Base-by-base conservation (phyloP, 2,113 vertebrate genomes). In the Sarotherodon lohbergeri region DNA sequence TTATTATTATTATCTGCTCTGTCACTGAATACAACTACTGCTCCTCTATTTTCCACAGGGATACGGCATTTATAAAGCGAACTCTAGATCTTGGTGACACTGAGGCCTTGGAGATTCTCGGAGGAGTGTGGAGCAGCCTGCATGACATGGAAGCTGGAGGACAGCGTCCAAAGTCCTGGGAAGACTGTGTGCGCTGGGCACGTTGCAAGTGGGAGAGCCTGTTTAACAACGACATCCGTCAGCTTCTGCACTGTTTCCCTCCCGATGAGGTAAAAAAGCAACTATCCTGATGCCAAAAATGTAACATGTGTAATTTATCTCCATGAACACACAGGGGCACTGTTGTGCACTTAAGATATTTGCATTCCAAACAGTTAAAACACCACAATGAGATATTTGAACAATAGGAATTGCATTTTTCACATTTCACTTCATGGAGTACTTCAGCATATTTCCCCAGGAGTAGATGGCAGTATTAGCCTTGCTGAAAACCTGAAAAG, bases 141-240 rank as follows among this genome's bases (percentile, higher is more conserved):
- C 41, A 1, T 81, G 85, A 52, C 85, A 55, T 3, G 56, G 93
- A 66, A 41, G 83, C 95, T 83, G 85, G 9, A 83, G 90, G 94
- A 32, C 90, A 96, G 32, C 85, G 89, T 84, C 97, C 97, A 0
- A 24, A 0, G 3, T 82, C 66, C 94, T 97, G 96, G 97, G 56
- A 1, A 4, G 96, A 97, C 93, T 98, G 97, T 0, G 95, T 98
- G 85, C 5, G 1, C 59, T 98, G 97, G 97, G 97, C 97, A 5
- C 93, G 90, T 1, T 57, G 9, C 89, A 96, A 80, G 85, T 98
- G 97, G 97, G 96, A 98, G 92, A 96, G 76, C 17, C 7, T 95
- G 39, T 98, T 95, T 86, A 97, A 91, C 2, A 89, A 97, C 1
- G 84, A 91, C 7, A 96, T 98, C 5, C 0, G 3, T 9, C 97